Conservation (phyloP, 2,888 invertebrate species). For the Hypolimnas misippus region DNA sequence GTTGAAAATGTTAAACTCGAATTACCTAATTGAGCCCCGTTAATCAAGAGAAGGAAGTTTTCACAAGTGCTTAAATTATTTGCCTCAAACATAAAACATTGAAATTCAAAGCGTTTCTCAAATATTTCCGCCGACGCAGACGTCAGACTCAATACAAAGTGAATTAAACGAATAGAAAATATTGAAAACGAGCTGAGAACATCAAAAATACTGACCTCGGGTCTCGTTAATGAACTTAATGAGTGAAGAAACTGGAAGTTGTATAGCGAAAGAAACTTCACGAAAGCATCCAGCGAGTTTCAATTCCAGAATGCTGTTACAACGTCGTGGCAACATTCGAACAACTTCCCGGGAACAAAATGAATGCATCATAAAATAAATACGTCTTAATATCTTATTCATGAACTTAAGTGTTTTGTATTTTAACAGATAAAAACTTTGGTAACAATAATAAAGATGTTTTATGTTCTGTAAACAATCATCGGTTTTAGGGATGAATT, state of each 20-base stretch:
- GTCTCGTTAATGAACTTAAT: conserved; percentile 80
- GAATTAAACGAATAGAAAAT: conserved; percentile 74
- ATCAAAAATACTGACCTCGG: conserved; percentile 76
- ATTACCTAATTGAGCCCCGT: conserved; percentile 77
- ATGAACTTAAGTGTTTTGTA: conserved; percentile 35
- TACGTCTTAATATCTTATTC: conserved; percentile 45
- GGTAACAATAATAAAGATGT: conserved; percentile 15
- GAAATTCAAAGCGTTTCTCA: conserved; percentile 75
- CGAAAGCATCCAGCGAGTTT: conserved; percentile 70
- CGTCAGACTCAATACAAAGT: conserved; percentile 66
- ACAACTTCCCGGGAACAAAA: conserved; percentile 58
- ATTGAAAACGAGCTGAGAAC: conserved; percentile 70
- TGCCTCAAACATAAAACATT: conserved; percentile 80
- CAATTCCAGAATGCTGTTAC: conserved; percentile 66
- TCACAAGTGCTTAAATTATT: conserved; percentile 80
- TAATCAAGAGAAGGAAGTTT: conserved; percentile 80
- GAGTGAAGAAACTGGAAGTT: conserved; percentile 71
- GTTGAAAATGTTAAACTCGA: conserved; percentile 72
- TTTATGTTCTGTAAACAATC: background rate
- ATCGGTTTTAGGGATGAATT: background rate
- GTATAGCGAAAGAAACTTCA: conserved; percentile 63
- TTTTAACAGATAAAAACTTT: conserved; percentile 34
- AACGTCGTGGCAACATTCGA: conserved; percentile 53
- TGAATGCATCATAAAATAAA: conserved; percentile 66
- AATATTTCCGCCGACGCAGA: conserved; percentile 77